phyloP scores from a whole-genome alignment of 2,797 vertebrate species.

The Neosilurus hyrtlii region DNA sequence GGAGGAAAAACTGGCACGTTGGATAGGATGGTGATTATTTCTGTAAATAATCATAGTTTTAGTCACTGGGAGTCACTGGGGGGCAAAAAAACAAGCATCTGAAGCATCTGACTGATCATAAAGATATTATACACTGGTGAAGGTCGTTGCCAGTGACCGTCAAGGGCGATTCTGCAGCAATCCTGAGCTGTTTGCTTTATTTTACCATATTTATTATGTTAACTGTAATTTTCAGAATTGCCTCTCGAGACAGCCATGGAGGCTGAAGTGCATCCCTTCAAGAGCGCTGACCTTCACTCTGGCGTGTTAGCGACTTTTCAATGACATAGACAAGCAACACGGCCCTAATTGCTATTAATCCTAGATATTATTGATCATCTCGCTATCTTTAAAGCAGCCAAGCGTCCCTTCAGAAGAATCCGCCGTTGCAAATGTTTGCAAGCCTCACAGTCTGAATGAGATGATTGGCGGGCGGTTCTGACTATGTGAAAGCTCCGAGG shows the following conservation, averaged over 20 bases:
- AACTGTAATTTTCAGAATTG: constrained; percentile 3
- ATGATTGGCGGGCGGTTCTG: neutral
- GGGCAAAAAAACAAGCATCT: neutral
- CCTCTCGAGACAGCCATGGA: neutral
- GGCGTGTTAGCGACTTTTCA: neutral
- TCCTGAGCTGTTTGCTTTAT: constrained; percentile 11
- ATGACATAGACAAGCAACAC: neutral
- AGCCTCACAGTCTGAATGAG: neutral
- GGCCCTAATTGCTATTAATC: neutral
- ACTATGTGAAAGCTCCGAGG: neutral
- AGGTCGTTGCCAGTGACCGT: constrained; percentile 16
- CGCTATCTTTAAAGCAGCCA: neutral
- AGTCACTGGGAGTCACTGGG: constrained; percentile 11
- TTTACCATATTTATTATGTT: constrained; percentile 32
- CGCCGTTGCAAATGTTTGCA: neutral
- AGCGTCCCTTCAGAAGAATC: neutral
- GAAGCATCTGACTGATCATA: constrained; percentile 5
- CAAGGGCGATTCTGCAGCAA: constrained; percentile 12
- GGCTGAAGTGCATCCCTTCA: neutral
- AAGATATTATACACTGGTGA: neutral
- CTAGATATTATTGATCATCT: neutral
- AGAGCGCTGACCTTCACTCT: neutral
- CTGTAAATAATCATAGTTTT: constrained; percentile 23
- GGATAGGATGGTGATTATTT: constrained; percentile 12
- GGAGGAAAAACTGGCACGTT: constrained; percentile 58